Evolutionary conservation across 2,888 invertebrate genomes (phyloP), one percentile per base, ranked within the genome.

Genomic region (Vanessa cardui): DNA sequence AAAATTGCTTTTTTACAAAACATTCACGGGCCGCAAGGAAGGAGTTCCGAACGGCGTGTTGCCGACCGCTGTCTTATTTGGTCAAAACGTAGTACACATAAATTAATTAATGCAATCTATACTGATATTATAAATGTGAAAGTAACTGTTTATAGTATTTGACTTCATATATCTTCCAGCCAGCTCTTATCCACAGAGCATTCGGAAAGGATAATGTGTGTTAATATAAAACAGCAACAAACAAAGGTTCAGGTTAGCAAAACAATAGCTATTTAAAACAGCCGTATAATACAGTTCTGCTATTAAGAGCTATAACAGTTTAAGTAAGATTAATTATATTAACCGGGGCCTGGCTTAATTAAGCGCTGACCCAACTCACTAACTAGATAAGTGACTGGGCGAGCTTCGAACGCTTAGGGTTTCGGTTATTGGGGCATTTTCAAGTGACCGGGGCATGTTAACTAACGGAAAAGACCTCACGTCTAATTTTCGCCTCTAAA

Each of bases 241-340:
- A 15, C 15, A 54, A 26, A 54, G 5, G 26, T 6, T 8, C 16
- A 16, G 21, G 5, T 49, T 16, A 54, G 16, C 26, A 7, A 52
- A 52, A 52, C 52, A 54, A 39, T 39, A 31, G 12, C 26, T 16
- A 54, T 54, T 56, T 56, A 39, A 39, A 33, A 56, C 16, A 9
- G 31, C 7, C 20, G 33, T 12, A n/a, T 31, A 50, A 20, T 31
- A 9, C 20, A 39, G 39, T 44, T 64, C 7, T 15, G 59, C 33
- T n/a, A 33, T 61, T 18, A 65, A 65, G 50, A 59, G 60, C 60
- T 52, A 45, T 59, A 52, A 26, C 47, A 54, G 52, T 61, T 66
- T 66, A 66, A 66, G 54, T 60, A 39, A 66, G 66, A 66, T 66
- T 61, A 66, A 66, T 60, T 56, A 56, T 33, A 61, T 66, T 39